phyloP scores from a whole-genome alignment of 2,888 invertebrate species.

The Adelognathus sp. region DNA sequence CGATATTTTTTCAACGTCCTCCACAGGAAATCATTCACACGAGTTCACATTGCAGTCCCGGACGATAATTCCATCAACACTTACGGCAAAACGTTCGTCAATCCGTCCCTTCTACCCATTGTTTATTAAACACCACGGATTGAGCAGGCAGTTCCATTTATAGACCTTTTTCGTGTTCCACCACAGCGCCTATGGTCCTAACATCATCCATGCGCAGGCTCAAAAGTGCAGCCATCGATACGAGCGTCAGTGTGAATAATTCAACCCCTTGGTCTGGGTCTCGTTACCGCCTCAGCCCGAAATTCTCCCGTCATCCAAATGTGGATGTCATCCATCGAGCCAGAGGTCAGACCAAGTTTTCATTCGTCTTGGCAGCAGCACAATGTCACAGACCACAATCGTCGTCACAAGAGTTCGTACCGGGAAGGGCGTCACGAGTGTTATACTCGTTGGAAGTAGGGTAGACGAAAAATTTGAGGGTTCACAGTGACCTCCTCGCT shows the following conservation, averaged over 20 bases:
- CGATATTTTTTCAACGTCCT: too few species aligned
- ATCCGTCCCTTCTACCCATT: background rate
- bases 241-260: constrained; percentile 23
- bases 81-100: constrained; percentile 8
- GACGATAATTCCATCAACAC: constrained; percentile 1
- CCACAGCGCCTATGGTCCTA: background rate
- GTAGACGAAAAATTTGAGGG: background rate
- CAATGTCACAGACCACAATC: background rate
- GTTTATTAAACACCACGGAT: constrained; percentile 8
- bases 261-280: constrained; percentile 28
- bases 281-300: constrained; percentile 28
- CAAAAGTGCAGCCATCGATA: constrained; percentile 5
- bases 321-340: background rate
- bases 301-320: background rate
- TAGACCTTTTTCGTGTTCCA: background rate
- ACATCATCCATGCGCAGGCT: constrained; percentile 17
- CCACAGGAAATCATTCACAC: too few species aligned
- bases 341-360: constrained; percentile 1
- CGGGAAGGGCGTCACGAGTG: background rate
- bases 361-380: background rate
- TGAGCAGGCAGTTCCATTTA: constrained; percentile 10
- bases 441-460: background rate
- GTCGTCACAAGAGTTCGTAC: background rate
- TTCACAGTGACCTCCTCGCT: background rate
- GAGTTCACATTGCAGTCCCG: background rate